Base-by-base conservation (phyloP, 2,888 invertebrate genomes). In the Herminia tarsipennalis region DNA sequence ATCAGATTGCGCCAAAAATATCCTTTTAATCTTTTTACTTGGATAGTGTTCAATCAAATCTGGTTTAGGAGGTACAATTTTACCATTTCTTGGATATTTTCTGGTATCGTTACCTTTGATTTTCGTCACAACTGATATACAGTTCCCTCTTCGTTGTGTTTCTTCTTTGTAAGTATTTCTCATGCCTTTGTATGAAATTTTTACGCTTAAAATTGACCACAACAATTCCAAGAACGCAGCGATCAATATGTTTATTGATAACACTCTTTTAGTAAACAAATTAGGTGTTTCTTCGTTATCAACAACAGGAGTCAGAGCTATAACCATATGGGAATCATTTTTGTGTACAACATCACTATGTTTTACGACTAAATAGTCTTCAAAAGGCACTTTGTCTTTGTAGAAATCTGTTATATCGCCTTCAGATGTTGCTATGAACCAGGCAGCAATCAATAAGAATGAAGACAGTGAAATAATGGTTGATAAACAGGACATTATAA, bases 101-200 rank as follows among this genome's bases (percentile, higher is more conserved):
- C 79, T 76, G 0, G 84, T 78, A 40, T 88, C 92, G 39, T 92
- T 93, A 0, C 93, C 93, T 73, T 93, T 93, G n/a, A 90, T 88
- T 47, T 90, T 90, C 0, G 93, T 93, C 0, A 92, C 92, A 0
- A 93, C 92, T 20, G 92, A 90, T 16, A 93, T 82, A 29, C 90
- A 88, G 35, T 92, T 92, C 0, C 92, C 88, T 42, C 89, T 76
- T n/a, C 87, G 71, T 8, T 88, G 81, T 12, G 78, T 81, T 13
- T 92, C 93, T n/a, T 93, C 93, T 42, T 93, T 93, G 61, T 94
- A 94, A 25, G 81, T 86, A 49, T 91, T 93, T 45, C 78, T 90
- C 94, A 94, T 94, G 14, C 94, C 94, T 54, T 88, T 91, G 56
- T 92, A 93, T 0, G 93, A 91, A 14, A 94, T 92, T 71, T 92